Conservation (phyloP, 2,113 vertebrate genomes). For the Ceratotherium simum region DNA sequence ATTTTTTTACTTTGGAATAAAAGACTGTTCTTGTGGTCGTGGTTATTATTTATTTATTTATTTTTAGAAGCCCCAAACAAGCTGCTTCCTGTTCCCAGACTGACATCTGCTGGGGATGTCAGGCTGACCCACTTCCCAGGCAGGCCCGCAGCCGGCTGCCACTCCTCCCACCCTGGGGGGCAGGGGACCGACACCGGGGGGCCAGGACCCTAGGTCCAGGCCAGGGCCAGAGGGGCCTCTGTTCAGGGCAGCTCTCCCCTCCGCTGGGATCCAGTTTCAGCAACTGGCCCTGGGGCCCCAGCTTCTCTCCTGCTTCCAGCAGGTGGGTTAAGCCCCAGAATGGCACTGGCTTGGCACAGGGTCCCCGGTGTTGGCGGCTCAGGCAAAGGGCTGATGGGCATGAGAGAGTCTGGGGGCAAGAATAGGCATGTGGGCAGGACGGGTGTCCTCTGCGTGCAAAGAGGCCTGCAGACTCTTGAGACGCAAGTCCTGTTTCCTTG, state of each 20-base stretch:
- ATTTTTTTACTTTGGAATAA: constrained; percentile 85
- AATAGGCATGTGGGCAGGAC: neutral
- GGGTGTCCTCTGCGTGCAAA: fast-evolving
- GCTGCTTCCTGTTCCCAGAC: constrained; percentile 81
- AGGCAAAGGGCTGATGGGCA: neutral
- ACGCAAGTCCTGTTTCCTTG: neutral
- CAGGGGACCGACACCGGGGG: neutral
- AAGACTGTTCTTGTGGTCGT: constrained; percentile 77
- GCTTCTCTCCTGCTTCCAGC: neutral
- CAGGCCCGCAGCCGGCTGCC: constrained; percentile 74
- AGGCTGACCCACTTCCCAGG: constrained; percentile 59
- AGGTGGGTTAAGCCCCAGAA: neutral
- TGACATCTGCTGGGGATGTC: constrained; percentile 82
- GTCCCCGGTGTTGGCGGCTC: neutral
- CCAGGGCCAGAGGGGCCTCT: neutral
- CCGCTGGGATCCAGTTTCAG: fast-evolving
- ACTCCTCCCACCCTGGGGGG: neutral
- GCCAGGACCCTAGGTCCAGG: neutral
- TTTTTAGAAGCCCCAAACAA: constrained; percentile 83
- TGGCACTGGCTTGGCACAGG: neutral
- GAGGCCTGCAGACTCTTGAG: neutral
- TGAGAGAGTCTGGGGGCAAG: neutral
- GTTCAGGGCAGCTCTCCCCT: neutral
- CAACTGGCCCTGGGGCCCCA: neutral
- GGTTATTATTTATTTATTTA: constrained; percentile 78